A percentile compares a stretch with the other conserved stretches of the same genome.
phyloP scores from a whole-genome alignment of 2,888 invertebrate species.

The Conus canariensis region DNA sequence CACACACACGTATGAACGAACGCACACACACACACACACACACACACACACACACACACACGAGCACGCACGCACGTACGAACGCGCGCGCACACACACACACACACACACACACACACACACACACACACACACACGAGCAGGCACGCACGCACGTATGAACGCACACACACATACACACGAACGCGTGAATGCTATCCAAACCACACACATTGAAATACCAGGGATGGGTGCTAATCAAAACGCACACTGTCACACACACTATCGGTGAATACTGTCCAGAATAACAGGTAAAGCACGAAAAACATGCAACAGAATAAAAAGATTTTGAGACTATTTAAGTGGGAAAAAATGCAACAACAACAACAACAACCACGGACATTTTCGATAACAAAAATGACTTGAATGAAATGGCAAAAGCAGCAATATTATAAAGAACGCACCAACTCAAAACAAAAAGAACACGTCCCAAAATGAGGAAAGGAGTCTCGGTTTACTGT shows the following conservation, averaged over 20 bases:
- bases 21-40: not conserved
- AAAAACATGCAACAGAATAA: too few species aligned
- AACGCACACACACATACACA: conserved; percentile 1
- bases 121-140: not conserved
- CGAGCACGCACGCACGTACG: not conserved
- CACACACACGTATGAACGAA: not conserved
- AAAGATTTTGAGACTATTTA: too few species aligned
- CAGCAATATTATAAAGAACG: too few species aligned
- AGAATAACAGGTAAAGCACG: too few species aligned
- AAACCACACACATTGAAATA: not conserved
- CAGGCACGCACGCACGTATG: not conserved
- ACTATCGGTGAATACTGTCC: too few species aligned
- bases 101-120: conserved; percentile 2
- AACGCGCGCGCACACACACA: not conserved
- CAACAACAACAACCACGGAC: too few species aligned
- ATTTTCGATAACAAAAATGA: too few species aligned
- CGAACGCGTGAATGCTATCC: not conserved
- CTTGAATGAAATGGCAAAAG: too few species aligned
- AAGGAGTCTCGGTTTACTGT: too few species aligned
- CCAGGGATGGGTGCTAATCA: not conserved
- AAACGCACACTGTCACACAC: not conserved
- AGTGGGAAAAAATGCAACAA: too few species aligned
- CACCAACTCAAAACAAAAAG: too few species aligned
- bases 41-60: not conserved
- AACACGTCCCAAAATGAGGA: too few species aligned